Evolutionary conservation across 2,888 invertebrate genomes (phyloP), one percentile per base, ranked within the genome.

Genomic region (Cryptocephalus moraei): DNA sequence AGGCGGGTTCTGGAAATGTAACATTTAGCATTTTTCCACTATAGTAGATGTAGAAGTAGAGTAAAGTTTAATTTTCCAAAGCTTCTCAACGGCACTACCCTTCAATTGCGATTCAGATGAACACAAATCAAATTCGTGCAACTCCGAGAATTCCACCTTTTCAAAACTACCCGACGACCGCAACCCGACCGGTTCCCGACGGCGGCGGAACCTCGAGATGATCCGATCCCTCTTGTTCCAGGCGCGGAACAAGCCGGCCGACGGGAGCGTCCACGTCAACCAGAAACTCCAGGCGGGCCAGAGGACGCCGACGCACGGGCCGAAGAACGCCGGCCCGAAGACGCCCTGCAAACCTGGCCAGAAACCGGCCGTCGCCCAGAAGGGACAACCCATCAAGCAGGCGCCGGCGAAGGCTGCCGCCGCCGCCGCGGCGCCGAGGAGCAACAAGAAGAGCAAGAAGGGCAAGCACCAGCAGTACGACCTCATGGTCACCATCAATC

Each of bases 211-310:
- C 2, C 22, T 22, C 22, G 22, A 22, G 6, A 2, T 22, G 22
- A 22, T 22, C 22, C 22, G 22, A 22, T 22, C 22, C 22, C 12
- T 6, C 13, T 39, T 33, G 39, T 56, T 55, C 34, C 73, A 88
- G 87, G 87, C 87, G 56, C 81, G 88, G 64, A 86, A 85, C 73
- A 88, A 88, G 73, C 85, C 87, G 45, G 84, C 84, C 1, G 87
- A 88, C 63, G 87, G 86, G 9, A 82, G 83, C 36, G 53, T 49
- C 4, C 84, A 84, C 56, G 82, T 82, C 50, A 81, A 80, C 57
- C 84, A 84, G 67, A 86, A 85, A 67, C 14, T 33, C 8, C 73
- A 76, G 40, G 72, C 80, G 1, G 82, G 82, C n/a, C 82, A 81
- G 56, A 81, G 83, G 64, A 78, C 78, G 45, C 76, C 75, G 8